Conservation (phyloP, 1,140 invertebrate species). For the Venustaconcha ellipsiformis region DNA sequence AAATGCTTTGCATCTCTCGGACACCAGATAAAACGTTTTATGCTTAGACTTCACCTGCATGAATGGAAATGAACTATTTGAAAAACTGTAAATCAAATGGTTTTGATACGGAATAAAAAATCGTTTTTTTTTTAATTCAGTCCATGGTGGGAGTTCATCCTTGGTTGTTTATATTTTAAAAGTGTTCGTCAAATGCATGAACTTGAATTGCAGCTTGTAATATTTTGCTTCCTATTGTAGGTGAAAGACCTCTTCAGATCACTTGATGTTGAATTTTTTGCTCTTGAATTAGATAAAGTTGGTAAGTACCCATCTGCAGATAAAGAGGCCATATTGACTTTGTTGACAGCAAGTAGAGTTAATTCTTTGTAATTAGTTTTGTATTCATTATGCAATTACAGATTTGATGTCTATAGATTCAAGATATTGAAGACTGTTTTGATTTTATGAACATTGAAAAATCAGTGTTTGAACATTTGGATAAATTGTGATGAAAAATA, state of each 20-base stretch:
- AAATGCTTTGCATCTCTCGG: too few relatives aligned
- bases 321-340: background rate
- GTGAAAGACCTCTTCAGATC: conserved; percentile 70
- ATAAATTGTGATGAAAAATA: too few relatives aligned
- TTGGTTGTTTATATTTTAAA: background rate
- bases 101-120: too few relatives aligned
- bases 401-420: background rate
- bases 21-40: too few relatives aligned
- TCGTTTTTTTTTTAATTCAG: background rate
- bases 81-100: too few relatives aligned
- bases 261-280: conserved; percentile 60
- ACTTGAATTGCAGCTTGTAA: background rate
- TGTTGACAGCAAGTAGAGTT: background rate
- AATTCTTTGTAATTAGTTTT: conserved; percentile 1
- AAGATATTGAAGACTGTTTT: background rate
- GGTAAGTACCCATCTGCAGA: conserved; percentile 52
- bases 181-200: background rate
- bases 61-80: too few relatives aligned
- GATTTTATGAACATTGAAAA: background rate
- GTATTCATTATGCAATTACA: background rate
- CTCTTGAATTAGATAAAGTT: conserved; percentile 68
- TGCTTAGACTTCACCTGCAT: too few relatives aligned
- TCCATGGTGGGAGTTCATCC: background rate
- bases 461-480: background rate
- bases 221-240: conserved; percentile 49